Base-by-base conservation (phyloP, 2,113 vertebrate genomes). In the Hypocryptadius cinnamomeus region DNA sequence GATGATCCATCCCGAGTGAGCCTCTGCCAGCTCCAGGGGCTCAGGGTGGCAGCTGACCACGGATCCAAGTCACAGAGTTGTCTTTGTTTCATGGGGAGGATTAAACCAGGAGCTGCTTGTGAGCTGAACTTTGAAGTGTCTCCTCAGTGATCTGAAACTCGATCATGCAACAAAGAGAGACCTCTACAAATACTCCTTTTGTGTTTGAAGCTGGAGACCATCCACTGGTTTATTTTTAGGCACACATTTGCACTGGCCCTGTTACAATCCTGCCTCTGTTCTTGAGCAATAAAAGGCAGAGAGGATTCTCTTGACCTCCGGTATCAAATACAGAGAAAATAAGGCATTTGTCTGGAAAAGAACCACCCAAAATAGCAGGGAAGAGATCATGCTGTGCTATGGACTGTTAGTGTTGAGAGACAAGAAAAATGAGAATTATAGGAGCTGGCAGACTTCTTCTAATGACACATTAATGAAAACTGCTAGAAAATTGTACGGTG, bases 181-280 rank as follows among this genome's bases (percentile, higher is more conserved):
- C 60, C 60, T 94, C 48, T 13, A 45, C 74, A 85, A 72, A 69
- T 6, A 6, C 16, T 8, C 48, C 35, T 79, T 73, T 60, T 86
- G 40, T 70, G 22, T 73, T 39, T 59, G 72, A 53, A 76, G 89
- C 12, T 89, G 78, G 78, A 95, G 70, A 42, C 44, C 37, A 44
- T 79, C 65, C 85, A 47, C 89, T n/a, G 70, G 70, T 47, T 79
- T 92, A 76, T 79, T 95, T 92, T 94, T 76, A 92, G 83, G 30
- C 25, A 3, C 5, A 19, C 48, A 48, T 79, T 88, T 82, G 66
- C 79, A 76, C 85, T 35, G 74, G 64, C 71, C 10, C 0, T 13
- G 31, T 56, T 39, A 94, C 91, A 89, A 76, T 85, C 78, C 81
- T 53, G 50, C 65, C 81, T 87, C 95, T 95, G 92, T 92, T 92